phyloP scores from a whole-genome alignment of 1,140 invertebrate genomes.

The Arctopsyche grandis region DNA sequence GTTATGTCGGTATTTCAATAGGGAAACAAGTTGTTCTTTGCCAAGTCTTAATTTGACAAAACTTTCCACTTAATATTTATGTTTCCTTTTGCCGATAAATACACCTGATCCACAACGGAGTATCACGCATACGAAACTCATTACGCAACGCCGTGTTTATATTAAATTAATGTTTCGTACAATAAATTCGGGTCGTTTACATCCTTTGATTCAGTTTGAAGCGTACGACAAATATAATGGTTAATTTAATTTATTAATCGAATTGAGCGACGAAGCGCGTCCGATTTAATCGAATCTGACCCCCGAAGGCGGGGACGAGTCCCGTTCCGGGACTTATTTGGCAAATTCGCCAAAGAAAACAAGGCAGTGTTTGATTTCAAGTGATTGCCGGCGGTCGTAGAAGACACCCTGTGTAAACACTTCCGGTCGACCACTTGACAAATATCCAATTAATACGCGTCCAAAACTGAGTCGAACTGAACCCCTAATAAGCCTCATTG shows the following conservation, averaged over 20 bases:
- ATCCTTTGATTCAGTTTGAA: too few relatives aligned
- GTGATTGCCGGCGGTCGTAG: neutral
- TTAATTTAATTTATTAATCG: neutral
- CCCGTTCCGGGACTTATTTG: neutral
- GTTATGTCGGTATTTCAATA: neutral
- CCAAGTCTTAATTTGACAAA: constrained; percentile 4
- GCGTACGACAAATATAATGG: too few relatives aligned
- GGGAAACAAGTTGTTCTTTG: too few relatives aligned
- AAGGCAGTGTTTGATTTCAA: neutral
- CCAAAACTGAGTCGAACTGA: too few relatives aligned
- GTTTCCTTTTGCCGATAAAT: too few relatives aligned
- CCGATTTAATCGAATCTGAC: neutral
- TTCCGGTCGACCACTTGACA: constrained; percentile 17
- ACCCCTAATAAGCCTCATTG: too few relatives aligned
- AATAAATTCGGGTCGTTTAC: too few relatives aligned
- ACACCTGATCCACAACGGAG: neutral
- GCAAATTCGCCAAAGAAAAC: constrained; percentile 12
- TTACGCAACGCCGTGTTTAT: too few relatives aligned
- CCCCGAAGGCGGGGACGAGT: neutral
- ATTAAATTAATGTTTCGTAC: too few relatives aligned
- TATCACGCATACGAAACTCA: neutral
- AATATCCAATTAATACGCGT: constrained; percentile 10
- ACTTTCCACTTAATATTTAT: neutral
- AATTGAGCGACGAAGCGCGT: neutral
- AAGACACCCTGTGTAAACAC: constrained; percentile 3